Conservation (phyloP, 2,797 vertebrate genomes). For the Antennarius maculatus region DNA sequence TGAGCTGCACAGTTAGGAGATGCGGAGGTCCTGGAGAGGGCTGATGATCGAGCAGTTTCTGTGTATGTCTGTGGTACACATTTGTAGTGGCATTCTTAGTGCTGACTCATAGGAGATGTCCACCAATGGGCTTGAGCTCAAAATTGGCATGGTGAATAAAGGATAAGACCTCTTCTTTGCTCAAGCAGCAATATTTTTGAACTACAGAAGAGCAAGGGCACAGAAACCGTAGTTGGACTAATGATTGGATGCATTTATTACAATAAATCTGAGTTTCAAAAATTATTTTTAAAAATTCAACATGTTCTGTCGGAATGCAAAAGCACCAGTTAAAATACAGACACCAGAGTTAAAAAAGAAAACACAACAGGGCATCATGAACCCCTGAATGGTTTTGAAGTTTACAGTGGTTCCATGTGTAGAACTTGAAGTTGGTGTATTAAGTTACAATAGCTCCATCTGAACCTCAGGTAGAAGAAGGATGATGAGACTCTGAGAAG, state of each 20-base stretch:
- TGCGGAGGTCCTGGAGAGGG: slow-evolving; percentile 30
- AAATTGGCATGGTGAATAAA: background rate
- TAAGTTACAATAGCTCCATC: slow-evolving; percentile 18
- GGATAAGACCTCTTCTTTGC: slow-evolving; percentile 1
- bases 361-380: background rate
- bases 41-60: slow-evolving; percentile 34
- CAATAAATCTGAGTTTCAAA: too few species aligned
- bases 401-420: slow-evolving; percentile 13
- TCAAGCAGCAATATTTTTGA: background rate
- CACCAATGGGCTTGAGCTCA: slow-evolving; percentile 17
- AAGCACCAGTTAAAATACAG: background rate
- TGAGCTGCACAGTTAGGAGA: slow-evolving; percentile 70
- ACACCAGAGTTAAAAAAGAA: slow-evolving; percentile 19
- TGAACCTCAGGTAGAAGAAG: slow-evolving; percentile 28
- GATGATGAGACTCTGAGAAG: slow-evolving; percentile 34
- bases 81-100: slow-evolving; percentile 8
- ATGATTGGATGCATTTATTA: background rate
- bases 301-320: background rate
- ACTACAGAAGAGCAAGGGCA: background rate
- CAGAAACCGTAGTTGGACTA: background rate
- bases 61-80: slow-evolving; percentile 3
- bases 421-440: slow-evolving; percentile 23
- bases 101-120: slow-evolving; percentile 24
- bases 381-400: slow-evolving; percentile 20
- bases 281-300: too few species aligned